Evolutionary conservation across 2,888 invertebrate species (phyloP).

Genomic region (Cerastoderma edule): DNA sequence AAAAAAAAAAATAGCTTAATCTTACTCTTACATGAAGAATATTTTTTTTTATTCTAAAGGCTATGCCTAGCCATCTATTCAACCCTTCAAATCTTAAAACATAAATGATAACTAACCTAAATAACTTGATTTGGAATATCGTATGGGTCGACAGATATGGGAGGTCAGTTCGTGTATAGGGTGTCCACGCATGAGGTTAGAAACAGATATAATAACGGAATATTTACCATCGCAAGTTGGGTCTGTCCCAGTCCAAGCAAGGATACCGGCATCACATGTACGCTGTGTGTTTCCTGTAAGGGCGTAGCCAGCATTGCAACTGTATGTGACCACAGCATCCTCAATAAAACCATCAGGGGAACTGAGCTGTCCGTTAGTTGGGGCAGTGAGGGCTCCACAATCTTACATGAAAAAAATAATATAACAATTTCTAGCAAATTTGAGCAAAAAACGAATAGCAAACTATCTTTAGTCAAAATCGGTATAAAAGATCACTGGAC

Average conservation of each 20-base stretch:
- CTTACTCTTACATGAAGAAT: neutral
- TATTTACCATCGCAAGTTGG: slow-evolving; percentile 31
- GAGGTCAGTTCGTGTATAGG: no score
- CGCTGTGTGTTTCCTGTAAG: slow-evolving; percentile 31
- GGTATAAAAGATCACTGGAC: no score
- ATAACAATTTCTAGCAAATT: no score
- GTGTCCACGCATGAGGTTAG: no score
- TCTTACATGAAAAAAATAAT: no score
- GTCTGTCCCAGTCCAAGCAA: slow-evolving; percentile 23
- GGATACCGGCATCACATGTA: slow-evolving; percentile 13
- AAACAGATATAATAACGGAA: no score
- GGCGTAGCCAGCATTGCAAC: slow-evolving; percentile 39
- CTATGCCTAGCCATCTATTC: neutral
- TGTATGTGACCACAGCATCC: slow-evolving; percentile 5
- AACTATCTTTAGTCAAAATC: no score
- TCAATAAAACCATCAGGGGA: slow-evolving; percentile 21
- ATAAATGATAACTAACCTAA: neutral
- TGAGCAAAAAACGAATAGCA: no score
- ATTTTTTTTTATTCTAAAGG: neutral
- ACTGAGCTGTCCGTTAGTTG: slow-evolving; percentile 32
- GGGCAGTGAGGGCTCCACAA: slow-evolving; percentile 30
- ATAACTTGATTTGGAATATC: neutral
- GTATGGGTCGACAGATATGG: no score
- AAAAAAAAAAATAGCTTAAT: no score
- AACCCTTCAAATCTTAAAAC: neutral